A percentile compares a stretch with the other conserved stretches of the same genome.
These are phyloP conservation scores for Podarcis muralis DNA, from an alignment of 2,113 vertebrate genomes.

Conservation along the genomic window DNA sequence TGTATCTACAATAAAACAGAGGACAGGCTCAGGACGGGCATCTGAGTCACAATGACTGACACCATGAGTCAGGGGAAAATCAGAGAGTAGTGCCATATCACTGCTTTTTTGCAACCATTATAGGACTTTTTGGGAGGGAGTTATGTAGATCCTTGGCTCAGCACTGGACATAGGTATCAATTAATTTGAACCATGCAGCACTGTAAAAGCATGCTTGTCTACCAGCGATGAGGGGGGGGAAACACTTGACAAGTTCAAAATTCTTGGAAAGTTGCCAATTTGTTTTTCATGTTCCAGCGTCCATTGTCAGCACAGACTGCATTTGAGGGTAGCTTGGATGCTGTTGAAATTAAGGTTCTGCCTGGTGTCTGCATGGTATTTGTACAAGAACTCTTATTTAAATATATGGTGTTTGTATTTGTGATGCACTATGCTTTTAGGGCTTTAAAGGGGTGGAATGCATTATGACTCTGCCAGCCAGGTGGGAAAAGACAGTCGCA, in stretches of 20 bases:
- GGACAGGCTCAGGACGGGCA: not conserved
- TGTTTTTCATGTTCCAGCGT: not conserved
- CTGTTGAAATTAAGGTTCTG: not conserved
- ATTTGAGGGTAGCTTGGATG: not conserved
- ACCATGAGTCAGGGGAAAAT: not conserved
- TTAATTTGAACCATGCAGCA: not conserved
- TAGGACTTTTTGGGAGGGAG: not conserved
- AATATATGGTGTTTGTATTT: not conserved
- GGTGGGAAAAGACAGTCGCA: not conserved
- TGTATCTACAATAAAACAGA: not conserved
- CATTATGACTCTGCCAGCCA: not conserved
- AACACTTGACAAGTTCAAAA: not conserved
- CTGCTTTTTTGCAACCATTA: not conserved
- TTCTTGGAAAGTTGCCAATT: conserved; percentile 1
- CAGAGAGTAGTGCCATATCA: not conserved
- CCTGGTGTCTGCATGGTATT: not conserved
- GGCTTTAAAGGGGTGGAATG: not conserved
- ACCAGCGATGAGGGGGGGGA: not conserved
- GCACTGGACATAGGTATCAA: not conserved
- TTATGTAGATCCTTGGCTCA: not conserved
- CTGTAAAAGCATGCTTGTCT: not conserved
- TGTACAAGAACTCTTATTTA: not conserved
- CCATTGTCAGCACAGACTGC: not conserved
- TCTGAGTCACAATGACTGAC: not conserved
- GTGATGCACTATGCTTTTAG: not conserved